Evolutionary conservation across 1,140 invertebrate genomes (phyloP).

Genomic region (Aethina tumida): DNA sequence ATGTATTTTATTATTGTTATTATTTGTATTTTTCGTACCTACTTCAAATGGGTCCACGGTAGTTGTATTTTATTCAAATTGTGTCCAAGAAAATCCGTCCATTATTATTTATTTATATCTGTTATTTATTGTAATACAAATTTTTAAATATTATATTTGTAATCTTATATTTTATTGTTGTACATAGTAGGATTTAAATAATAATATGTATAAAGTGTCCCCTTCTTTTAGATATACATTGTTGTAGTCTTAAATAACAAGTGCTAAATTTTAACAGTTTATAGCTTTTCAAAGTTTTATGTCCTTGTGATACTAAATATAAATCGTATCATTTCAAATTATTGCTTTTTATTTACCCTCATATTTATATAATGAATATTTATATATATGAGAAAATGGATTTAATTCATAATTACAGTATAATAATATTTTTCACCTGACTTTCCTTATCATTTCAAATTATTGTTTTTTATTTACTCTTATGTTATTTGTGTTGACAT

Average conservation of each 20-base stretch:
- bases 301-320: conserved; percentile 15
- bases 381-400: background rate
- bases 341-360: no score
- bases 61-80: no score
- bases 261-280: conserved; percentile 2
- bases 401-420: background rate
- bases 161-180: conserved; percentile 1
- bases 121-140: no score
- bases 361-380: no score
- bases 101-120: no score
- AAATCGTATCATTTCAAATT: conserved; percentile 10
- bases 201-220: background rate
- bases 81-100: no score
- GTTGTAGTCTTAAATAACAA: background rate
- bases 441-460: background rate
- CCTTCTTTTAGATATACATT: background rate
- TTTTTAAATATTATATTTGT: no score
- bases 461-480: no score
- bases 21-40: no score
- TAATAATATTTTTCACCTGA: background rate
- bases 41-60: no score
- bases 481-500: no score
- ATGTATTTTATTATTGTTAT: conserved; percentile 22
- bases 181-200: background rate
- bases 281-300: conserved; percentile 4